phyloP scores from a whole-genome alignment of 2,888 invertebrate genomes.

The Tubiluchus corallicola region DNA sequence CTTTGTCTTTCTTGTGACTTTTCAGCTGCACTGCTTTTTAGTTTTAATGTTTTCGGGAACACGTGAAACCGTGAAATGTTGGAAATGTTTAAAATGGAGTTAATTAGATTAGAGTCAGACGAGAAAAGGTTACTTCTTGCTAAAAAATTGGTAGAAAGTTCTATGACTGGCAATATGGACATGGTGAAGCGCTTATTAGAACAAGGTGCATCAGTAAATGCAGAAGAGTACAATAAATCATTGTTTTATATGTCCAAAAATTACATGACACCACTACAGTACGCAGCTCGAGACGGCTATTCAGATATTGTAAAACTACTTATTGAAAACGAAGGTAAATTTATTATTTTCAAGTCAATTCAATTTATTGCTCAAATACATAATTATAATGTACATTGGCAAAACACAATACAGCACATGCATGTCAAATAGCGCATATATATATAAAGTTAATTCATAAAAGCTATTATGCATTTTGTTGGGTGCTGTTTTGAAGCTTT shows the following conservation, averaged over 20 bases:
- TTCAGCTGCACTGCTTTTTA: too few relatives aligned
- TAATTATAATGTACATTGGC: too few relatives aligned
- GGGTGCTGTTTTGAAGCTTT: too few relatives aligned
- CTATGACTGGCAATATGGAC: slow-evolving; percentile 16
- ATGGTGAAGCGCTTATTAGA: slow-evolving; percentile 17
- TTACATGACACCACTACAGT: slow-evolving; percentile 24
- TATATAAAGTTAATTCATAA: background rate
- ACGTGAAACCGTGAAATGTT: too few relatives aligned
- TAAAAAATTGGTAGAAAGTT: slow-evolving; percentile 18
- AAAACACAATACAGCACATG: too few relatives aligned
- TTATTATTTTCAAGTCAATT: background rate
- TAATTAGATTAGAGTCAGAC: too few relatives aligned
- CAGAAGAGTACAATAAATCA: slow-evolving; percentile 22
- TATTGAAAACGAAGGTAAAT: slow-evolving; percentile 19
- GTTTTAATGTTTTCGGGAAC: too few relatives aligned
- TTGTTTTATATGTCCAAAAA: slow-evolving; percentile 25
- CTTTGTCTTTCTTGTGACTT: too few relatives aligned
- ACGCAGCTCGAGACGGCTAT: slow-evolving; percentile 17
- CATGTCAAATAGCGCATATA: too few relatives aligned
- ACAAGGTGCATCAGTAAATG: slow-evolving; percentile 20
- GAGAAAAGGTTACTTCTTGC: slow-evolving; percentile 19
- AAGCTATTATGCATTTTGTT: too few relatives aligned
- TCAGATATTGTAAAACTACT: slow-evolving; percentile 17
- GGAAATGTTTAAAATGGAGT: too few relatives aligned
- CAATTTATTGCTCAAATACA: too few relatives aligned